phyloP scores from a whole-genome alignment of 2,113 vertebrate genomes.

The Bombycilla garrulus region DNA sequence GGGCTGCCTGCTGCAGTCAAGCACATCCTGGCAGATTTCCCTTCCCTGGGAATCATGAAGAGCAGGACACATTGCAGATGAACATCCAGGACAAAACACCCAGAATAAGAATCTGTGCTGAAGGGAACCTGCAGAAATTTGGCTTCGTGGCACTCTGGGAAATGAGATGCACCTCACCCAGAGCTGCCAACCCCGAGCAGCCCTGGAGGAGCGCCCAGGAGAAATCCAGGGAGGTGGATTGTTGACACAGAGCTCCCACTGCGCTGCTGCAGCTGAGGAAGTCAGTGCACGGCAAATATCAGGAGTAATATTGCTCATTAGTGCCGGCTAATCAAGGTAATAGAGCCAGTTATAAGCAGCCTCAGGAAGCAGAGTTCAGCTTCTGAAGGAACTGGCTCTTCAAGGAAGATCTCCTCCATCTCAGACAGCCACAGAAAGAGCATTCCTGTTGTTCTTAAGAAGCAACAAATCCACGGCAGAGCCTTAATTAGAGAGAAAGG shows the following conservation, averaged over 20 bases:
- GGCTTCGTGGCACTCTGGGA: background rate
- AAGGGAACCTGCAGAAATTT: background rate
- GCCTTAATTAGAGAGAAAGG: background rate
- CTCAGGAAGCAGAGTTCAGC: background rate
- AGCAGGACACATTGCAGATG: fast-evolving
- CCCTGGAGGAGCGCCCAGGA: background rate
- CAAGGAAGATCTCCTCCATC: background rate
- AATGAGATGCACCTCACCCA: background rate
- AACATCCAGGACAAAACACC: background rate
- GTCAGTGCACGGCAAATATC: background rate
- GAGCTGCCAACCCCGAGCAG: fast-evolving
- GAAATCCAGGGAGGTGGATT: background rate
- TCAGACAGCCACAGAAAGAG: background rate
- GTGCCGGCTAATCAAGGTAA: background rate
- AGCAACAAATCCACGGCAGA: background rate
- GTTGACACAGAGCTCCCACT: fast-evolving
- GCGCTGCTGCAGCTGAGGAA: background rate
- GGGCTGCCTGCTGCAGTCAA: background rate
- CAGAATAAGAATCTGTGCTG: background rate
- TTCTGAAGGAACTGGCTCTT: background rate
- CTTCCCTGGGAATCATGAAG: background rate
- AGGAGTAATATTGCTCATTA: background rate
- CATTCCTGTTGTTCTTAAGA: background rate
- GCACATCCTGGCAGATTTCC: background rate
- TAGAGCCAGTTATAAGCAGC: background rate